phyloP scores from a whole-genome alignment of 2,113 vertebrate genomes.

The Piliocolobus tephrosceles region DNA sequence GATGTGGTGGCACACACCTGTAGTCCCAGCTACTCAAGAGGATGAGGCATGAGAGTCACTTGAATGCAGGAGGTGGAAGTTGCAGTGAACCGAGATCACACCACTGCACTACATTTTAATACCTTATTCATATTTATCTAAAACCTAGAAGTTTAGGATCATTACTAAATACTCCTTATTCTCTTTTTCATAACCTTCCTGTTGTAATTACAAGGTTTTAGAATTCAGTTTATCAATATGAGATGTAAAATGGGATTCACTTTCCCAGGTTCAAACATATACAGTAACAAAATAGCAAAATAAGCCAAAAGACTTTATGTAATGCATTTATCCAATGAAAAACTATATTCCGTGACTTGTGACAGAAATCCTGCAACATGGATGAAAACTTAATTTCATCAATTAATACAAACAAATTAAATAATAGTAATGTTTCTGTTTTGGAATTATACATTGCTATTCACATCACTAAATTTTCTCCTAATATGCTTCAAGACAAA shows the following conservation, averaged over 20 bases:
- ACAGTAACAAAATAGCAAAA: conserved; percentile 29
- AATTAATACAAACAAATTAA: conserved; percentile 53
- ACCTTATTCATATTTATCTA: not conserved
- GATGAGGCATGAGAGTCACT: not conserved
- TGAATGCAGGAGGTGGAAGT: not conserved
- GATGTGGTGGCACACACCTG: not conserved
- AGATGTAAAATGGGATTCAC: not conserved
- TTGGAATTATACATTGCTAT: conserved; percentile 45
- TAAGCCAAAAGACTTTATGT: not conserved
- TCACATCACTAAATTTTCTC: conserved; percentile 56
- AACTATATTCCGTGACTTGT: not conserved
- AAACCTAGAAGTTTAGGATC: not conserved
- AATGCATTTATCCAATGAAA: not conserved
- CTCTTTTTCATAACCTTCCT: not conserved
- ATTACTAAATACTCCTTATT: not conserved
- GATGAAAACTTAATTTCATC: conserved; percentile 58
- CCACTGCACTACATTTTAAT: not conserved
- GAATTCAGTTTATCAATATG: not conserved
- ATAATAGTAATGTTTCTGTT: conserved; percentile 23
- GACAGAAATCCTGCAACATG: not conserved
- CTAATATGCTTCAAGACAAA: conserved; percentile 12
- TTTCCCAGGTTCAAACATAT: not conserved
- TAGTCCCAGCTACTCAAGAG: not conserved
- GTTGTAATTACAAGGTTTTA: not conserved
- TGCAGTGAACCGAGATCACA: not conserved